Percentiles rank a stretch among this genome's conserved stretches.
Evolutionary conservation across 2,888 invertebrate genomes (phyloP).

Genomic region (Gnatocerus cornutus): DNA sequence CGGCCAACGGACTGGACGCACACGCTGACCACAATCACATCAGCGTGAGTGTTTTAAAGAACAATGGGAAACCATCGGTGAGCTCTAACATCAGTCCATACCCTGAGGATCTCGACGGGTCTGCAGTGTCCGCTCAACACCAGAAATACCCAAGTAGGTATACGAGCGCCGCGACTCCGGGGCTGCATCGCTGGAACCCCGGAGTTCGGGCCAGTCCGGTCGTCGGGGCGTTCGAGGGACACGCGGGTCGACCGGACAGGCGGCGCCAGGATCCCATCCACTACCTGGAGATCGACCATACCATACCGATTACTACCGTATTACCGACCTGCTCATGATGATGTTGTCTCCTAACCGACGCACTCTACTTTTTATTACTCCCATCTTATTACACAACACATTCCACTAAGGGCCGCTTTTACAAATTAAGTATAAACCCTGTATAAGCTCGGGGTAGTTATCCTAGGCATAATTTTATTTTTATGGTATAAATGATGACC

Average conservation of each 20-base stretch:
- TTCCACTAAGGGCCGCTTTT: too few species aligned
- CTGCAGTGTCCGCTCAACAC: constrained; percentile 61
- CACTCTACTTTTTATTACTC: background rate
- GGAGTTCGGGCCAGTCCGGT: constrained; percentile 47
- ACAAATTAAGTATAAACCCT: too few species aligned
- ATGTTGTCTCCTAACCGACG: constrained; percentile 9
- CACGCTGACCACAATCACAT: constrained; percentile 71
- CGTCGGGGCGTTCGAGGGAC: constrained; percentile 53
- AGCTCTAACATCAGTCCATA: constrained; percentile 63
- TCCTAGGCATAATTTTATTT: too few species aligned
- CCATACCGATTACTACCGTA: constrained; percentile 6
- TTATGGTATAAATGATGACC: too few species aligned
- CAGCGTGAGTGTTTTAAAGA: constrained; percentile 69
- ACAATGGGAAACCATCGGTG: constrained; percentile 63
- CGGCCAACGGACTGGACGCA: constrained; percentile 72
- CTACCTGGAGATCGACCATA: constrained; percentile 9
- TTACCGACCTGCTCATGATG: constrained; percentile 2
- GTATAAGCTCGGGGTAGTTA: too few species aligned
- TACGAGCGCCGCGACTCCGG: constrained; percentile 53
- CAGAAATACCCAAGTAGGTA: constrained; percentile 70
- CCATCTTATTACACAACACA: background rate
- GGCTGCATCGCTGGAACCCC: constrained; percentile 47
- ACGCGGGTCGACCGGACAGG: constrained; percentile 49
- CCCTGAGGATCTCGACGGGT: constrained; percentile 66
- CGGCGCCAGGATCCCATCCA: constrained; percentile 23